Evolutionary conservation across 2,113 vertebrate genomes (phyloP).

Genomic region (Neopipo cinnamomea): DNA sequence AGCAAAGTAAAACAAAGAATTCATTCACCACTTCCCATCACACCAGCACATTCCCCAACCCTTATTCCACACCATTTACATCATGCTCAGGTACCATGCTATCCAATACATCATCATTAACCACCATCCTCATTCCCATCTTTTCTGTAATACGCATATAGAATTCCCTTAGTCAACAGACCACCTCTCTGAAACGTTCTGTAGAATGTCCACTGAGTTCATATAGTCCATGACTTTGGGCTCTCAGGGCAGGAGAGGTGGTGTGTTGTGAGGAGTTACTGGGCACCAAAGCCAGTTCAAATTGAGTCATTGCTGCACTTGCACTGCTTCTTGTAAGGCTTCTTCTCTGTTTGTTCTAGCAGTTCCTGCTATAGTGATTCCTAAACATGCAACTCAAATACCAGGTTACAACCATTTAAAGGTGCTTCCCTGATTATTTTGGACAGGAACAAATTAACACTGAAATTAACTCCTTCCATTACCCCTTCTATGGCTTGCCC

Average conservation of each 20-base stretch:
- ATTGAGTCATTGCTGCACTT: background rate
- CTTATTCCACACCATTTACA: background rate
- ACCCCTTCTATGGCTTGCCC: background rate
- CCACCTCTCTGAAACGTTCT: background rate
- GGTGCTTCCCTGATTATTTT: background rate
- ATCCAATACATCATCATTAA: background rate
- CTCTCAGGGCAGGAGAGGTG: background rate
- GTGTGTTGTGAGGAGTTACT: background rate
- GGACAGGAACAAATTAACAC: background rate
- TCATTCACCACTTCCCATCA: background rate
- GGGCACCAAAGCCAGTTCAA: background rate
- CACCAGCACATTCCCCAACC: background rate
- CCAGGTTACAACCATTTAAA: background rate
- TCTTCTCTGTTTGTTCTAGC: background rate
- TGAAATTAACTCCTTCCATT: background rate
- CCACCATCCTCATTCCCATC: background rate
- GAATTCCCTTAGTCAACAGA: fast-evolving
- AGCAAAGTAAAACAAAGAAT: background rate
- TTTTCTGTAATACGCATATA: background rate
- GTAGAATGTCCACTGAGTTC: background rate
- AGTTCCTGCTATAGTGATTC: background rate
- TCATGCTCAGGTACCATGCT: background rate
- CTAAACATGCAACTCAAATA: background rate
- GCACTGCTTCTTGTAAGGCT: background rate
- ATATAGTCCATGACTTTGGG: background rate